Base-by-base conservation (phyloP, 64 coral and sea anemone species). In the Dendronephthya gigantea region DNA sequence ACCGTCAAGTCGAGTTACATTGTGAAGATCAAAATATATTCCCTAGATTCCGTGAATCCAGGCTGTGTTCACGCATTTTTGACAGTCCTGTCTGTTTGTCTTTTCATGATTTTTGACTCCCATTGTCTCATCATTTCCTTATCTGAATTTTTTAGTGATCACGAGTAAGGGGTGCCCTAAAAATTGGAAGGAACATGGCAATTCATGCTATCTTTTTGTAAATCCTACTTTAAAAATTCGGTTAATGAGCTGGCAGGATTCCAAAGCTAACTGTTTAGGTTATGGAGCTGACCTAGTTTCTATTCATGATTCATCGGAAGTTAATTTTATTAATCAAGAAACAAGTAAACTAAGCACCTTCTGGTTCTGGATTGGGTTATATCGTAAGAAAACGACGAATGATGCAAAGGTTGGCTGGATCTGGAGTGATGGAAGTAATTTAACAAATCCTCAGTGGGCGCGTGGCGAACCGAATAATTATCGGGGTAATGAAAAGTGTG, bases 121-220 rank as follows among this genome's bases (percentile, higher is more conserved):
- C n/a, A n/a, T n/a, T n/a, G n/a, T n/a, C n/a, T n/a, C n/a, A n/a
- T n/a, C n/a, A n/a, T 62, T 45, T 6, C 41, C 17, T 79, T 6
- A n/a, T n/a, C n/a, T n/a, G 30, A 74, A 74, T 8, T 79, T 79
- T 79, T 17, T 17, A 79, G 72, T 19, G 19, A 39, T 19, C 0
- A 19, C 36, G 36, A 39, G 32, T 36, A 8, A 34, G 22, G 30
- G 22, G 30, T 79, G 72, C 22, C 72, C 72, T 15, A 30, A 34
- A 28, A 33, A 0, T 7, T 79, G 72, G 72, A 39, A 36, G 36
- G 72, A 39, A 14, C 17, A 79, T 79, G 36, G 32, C 9, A 79
- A 79, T 79, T 79, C 72, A 39, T 79, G 72, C 29, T 79, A 79
- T 79, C 72, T 79, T 19, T 79, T 79, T 39, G 36, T 36, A 14